Conservation (phyloP, 2,113 vertebrate genomes). For the Vulpes ferrilata region DNA sequence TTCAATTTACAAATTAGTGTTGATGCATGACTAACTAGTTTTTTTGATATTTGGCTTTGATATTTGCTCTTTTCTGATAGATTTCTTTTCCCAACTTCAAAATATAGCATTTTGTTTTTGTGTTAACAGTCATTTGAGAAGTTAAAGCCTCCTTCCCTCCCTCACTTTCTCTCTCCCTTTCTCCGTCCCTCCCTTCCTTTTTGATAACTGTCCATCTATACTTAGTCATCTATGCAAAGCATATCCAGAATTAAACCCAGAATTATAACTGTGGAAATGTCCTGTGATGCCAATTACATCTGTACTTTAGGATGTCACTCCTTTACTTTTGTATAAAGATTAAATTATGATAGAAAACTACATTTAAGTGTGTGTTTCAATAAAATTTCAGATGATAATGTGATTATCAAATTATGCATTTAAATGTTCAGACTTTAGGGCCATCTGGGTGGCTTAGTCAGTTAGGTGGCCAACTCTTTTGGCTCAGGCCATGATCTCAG, state of each 20-base stretch:
- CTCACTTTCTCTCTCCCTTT: background rate
- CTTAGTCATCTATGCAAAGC: background rate
- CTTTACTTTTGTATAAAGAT: background rate
- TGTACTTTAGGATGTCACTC: background rate
- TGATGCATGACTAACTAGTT: background rate
- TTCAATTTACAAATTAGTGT: background rate
- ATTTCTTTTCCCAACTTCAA: background rate
- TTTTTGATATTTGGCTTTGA: background rate
- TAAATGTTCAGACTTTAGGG: background rate
- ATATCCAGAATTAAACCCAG: background rate
- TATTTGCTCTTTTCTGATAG: background rate
- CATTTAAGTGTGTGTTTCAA: background rate
- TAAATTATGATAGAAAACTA: background rate
- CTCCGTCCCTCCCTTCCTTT: background rate
- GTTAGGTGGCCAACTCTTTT: background rate
- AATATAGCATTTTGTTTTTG: background rate
- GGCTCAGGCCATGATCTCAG: background rate
- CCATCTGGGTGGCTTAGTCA: background rate
- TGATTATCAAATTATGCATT: background rate
- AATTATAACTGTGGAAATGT: background rate
- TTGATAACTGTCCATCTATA: background rate
- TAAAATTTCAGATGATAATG: background rate
- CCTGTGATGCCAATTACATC: background rate
- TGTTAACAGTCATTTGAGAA: background rate
- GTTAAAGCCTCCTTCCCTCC: background rate